phyloP scores from a whole-genome alignment of 2,797 vertebrate species.

The Astyanax mexicanus region DNA sequence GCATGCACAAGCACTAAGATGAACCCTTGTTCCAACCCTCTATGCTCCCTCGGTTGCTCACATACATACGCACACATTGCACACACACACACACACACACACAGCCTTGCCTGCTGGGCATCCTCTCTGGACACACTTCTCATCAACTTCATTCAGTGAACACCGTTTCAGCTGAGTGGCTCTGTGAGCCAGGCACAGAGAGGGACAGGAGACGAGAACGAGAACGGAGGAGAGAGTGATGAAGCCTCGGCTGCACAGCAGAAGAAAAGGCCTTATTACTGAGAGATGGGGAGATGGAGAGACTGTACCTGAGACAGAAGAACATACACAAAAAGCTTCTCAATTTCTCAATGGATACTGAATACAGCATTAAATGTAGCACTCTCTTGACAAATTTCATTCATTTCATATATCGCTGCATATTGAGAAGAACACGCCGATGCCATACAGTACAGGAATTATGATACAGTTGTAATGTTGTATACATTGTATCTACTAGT shows the following conservation, averaged over 20 bases:
- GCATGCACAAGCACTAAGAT: constrained; percentile 46
- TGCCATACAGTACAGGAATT: too few species aligned
- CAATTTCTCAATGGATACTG: neutral
- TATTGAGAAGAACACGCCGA: too few species aligned
- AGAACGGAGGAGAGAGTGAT: constrained; percentile 47
- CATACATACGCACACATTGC: neutral
- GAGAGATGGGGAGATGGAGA: neutral
- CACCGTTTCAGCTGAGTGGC: constrained; percentile 75
- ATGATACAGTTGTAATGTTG: too few species aligned
- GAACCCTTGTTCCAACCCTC: constrained; percentile 1
- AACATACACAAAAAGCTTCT: constrained; percentile 49
- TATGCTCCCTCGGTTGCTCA: constrained; percentile 35
- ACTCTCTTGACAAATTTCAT: neutral
- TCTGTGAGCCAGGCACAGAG: constrained; percentile 76
- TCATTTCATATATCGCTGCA: too few species aligned
- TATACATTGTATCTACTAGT: too few species aligned
- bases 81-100: neutral
- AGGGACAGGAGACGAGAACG: constrained; percentile 64
- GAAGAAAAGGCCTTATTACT: neutral
- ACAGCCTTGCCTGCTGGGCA: constrained; percentile 67
- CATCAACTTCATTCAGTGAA: constrained; percentile 77
- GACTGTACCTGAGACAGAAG: neutral
- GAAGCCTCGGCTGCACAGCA: neutral
- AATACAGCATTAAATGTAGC: neutral
- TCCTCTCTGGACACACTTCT: constrained; percentile 73